Conservation (phyloP, 2,797 vertebrate species). For the Silurus aristotelis region DNA sequence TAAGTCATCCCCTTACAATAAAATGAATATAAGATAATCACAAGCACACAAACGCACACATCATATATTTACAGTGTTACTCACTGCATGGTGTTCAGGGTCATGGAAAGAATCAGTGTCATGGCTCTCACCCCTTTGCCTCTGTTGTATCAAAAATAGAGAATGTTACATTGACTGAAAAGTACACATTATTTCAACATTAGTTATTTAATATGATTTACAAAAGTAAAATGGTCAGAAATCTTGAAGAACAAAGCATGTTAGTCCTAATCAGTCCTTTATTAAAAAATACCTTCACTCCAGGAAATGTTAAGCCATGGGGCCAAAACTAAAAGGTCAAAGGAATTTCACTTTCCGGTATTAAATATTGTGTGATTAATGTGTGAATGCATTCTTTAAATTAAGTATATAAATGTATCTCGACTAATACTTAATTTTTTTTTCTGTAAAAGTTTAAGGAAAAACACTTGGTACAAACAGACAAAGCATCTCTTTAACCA, state of each 20-base stretch:
- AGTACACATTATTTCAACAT: neutral
- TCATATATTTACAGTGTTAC: conserved; percentile 40
- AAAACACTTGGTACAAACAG: neutral
- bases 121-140: conserved; percentile 44
- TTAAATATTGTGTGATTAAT: neutral
- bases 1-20: neutral
- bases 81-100: conserved; percentile 61
- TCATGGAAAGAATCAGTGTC: conserved; percentile 51
- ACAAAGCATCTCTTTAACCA: neutral
- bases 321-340: conserved; percentile 26
- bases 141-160: conserved; percentile 32
- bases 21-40: neutral
- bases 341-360: conserved; percentile 35
- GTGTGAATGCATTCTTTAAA: neutral
- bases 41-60: neutral
- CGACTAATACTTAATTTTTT: neutral
- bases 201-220: neutral
- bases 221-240: neutral
- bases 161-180: neutral
- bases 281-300: conserved; percentile 68
- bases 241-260: conserved; percentile 9
- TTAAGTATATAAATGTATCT: neutral
- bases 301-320: conserved; percentile 49
- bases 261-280: conserved; percentile 37
- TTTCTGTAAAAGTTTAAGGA: neutral